Base-by-base conservation (phyloP, 2,888 invertebrate genomes). In the Lithophane leautieri region DNA sequence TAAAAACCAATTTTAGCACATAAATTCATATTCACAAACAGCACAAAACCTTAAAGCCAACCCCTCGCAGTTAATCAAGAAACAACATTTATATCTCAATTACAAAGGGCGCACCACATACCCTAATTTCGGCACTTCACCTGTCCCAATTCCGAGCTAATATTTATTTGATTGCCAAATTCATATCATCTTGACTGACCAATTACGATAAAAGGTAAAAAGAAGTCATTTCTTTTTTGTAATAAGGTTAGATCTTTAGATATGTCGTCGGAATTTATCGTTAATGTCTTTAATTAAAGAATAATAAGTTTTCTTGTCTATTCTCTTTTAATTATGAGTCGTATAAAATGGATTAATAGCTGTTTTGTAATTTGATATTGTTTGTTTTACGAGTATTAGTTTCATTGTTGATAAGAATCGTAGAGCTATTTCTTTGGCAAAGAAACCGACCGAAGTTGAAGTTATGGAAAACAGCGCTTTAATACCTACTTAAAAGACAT, bases 131-230 rank as follows among this genome's bases (percentile, higher is more conserved):
- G 90, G 79, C 62, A 71, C 86, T 78, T 74, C 94, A 95, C 95
- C 95, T 95, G 95, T 88, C 94, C 89, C 90, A 92, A 82, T 92
- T 93, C 90, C 86, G 86, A 87, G 84, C 92, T 95, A 95, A 95
- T 96, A 95, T 94, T 94, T 94, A 95, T 95, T 95, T 96, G 95
- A 96, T 96, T 96, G 96, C 95, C 93, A 95, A 96, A 94, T 92
- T 90, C 91, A 88, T 88, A 78, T 84, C 76, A 84, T 73, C 78
- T 62, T 76, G 54, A 67, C 85, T 67, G 84, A 66, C 74, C 92
- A 91, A 91, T 85, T 78, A 86, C 71, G 85, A 85, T 87, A 82
- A 89, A 87, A 79, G 69, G 44, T 25, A 44, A 67, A 66, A 78
- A 54, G 50, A 61, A 60, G 67, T 70, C 52, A 56, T 72, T 80